These are phyloP conservation scores for Aselliscus stoliczkanus DNA, from an alignment of 2,797 vertebrate species.

Conservation along the genomic window DNA sequence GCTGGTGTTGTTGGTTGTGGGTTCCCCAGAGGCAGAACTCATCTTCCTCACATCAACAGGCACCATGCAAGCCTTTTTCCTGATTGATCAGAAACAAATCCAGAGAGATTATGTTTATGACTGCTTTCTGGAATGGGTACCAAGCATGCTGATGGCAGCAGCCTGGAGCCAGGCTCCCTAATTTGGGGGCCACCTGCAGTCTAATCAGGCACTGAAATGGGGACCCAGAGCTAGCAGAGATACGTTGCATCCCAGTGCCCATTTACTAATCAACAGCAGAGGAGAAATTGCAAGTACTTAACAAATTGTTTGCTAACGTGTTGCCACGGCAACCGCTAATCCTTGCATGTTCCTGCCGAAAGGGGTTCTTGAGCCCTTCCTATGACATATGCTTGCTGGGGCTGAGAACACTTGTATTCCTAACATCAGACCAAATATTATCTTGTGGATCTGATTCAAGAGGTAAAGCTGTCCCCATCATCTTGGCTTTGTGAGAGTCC, in stretches of 20 bases:
- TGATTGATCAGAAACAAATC: not conserved
- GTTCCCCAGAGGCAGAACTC: not conserved
- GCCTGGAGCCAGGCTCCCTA: not conserved
- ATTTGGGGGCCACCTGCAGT: not conserved
- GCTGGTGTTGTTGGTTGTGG: not conserved
- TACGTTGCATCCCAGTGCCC: not conserved
- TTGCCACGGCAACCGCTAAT: slow-evolving; percentile 56
- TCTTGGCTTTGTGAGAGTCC: not conserved
- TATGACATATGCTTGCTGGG: not conserved
- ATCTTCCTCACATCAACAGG: not conserved
- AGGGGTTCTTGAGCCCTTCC: slow-evolving; percentile 22
- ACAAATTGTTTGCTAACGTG: slow-evolving; percentile 37
- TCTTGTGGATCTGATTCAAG: not conserved
- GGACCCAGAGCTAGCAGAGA: not conserved
- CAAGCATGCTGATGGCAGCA: not conserved
- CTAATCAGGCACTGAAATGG: not conserved
- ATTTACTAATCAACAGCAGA: slow-evolving; percentile 33
- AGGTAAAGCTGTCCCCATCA: not conserved
- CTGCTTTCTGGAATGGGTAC: not conserved
- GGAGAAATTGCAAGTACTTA: slow-evolving; percentile 50
- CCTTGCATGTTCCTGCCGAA: not conserved
- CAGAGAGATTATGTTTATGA: not conserved
- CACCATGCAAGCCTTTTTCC: not conserved
- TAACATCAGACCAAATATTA: not conserved
- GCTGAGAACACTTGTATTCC: slow-evolving; percentile 22